Conservation (phyloP, 2,113 vertebrate species). For the Sapayoa aenigma region DNA sequence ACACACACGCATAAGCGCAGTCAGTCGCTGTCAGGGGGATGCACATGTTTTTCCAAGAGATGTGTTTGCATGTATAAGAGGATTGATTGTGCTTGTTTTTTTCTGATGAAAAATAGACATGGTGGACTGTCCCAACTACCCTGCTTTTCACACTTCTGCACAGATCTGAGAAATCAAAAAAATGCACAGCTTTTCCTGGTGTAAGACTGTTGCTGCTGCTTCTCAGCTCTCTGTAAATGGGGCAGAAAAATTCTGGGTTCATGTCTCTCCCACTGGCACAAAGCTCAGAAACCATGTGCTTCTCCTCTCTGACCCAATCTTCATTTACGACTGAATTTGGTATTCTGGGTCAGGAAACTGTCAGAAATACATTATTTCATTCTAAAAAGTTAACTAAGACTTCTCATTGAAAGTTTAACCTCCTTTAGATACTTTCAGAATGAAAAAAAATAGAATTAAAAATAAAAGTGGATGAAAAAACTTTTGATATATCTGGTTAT, state of each 20-base stretch:
- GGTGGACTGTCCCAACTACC: accelerated
- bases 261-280: not conserved
- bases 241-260: slow-evolving; percentile 4
- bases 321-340: not conserved
- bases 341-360: not conserved
- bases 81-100: not conserved
- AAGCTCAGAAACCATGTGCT: not conserved
- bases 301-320: not conserved
- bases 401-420: not conserved
- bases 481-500: not conserved
- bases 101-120: not conserved
- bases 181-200: not conserved
- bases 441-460: not conserved
- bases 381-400: not conserved
- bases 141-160: not conserved
- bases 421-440: not conserved
- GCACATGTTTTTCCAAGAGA: not conserved
- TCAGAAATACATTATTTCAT: not conserved
- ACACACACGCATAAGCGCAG: accelerated
- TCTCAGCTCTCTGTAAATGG: not conserved
- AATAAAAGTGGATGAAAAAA: not conserved
- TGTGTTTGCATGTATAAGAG: not conserved
- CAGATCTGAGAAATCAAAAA: not conserved
- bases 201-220: not conserved
- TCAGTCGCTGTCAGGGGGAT: not conserved